Conservation (phyloP, 1,140 invertebrate genomes). For the Dendroctonus ponderosae region DNA sequence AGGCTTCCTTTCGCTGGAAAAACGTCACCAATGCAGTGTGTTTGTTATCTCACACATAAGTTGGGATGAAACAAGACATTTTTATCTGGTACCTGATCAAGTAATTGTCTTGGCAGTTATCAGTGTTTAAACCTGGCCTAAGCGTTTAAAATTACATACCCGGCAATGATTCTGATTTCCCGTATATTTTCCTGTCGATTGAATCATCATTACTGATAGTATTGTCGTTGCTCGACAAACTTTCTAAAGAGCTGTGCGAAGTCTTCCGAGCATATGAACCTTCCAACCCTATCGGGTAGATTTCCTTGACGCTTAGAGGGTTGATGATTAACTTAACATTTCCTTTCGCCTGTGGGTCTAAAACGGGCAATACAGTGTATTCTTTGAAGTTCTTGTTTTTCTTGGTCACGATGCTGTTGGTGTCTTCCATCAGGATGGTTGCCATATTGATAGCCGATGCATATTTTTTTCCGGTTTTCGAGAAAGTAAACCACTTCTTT, state of each 20-base stretch:
- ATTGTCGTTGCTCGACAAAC: constrained; percentile 43
- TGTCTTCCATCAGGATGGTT: constrained; percentile 45
- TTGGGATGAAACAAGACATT: not conserved
- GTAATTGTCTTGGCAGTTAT: not conserved
- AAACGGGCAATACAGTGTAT: constrained; percentile 39
- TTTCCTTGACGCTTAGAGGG: constrained; percentile 52
- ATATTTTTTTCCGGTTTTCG: constrained; percentile 45
- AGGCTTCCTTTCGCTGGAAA: too few relatives aligned
- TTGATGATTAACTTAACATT: constrained; percentile 57
- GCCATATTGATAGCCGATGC: constrained; percentile 45
- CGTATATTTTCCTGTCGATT: constrained; percentile 27
- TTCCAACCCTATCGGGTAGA: constrained; percentile 46
- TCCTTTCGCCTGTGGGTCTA: constrained; percentile 40
- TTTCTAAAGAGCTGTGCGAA: constrained; percentile 47
- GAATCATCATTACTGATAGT: constrained; percentile 42
- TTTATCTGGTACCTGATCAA: not conserved
- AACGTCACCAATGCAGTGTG: too few relatives aligned
- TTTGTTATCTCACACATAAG: too few relatives aligned
- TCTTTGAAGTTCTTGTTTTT: constrained; percentile 49
- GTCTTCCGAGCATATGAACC: constrained; percentile 47
- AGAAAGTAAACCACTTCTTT: constrained; percentile 48
- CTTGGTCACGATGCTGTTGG: constrained; percentile 44
- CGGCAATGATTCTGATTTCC: constrained; percentile 11
- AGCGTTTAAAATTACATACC: constrained; percentile 15
- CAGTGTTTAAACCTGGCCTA: too few relatives aligned